These are phyloP conservation scores for Lampris incognitus DNA, from an alignment of 2,113 vertebrate genomes.

Conservation along the genomic window DNA sequence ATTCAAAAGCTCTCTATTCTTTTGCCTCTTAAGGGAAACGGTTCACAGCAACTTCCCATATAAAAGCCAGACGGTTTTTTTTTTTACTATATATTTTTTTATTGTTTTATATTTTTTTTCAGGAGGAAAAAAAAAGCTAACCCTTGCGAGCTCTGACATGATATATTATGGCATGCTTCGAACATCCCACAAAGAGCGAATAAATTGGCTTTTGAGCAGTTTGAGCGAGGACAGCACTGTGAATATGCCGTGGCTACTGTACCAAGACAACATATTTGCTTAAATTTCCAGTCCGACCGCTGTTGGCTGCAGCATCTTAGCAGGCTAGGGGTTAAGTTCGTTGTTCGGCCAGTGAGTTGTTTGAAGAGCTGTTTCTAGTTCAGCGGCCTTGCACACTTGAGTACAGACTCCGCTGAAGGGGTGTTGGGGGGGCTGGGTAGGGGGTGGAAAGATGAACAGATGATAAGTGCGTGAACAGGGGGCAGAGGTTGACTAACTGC, in stretches of 20 bases:
- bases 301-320: conserved; percentile 3
- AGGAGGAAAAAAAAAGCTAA: neutral
- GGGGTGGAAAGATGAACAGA: neutral
- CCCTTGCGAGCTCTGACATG: neutral
- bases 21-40: conserved; percentile 31
- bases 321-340: conserved; percentile 22
- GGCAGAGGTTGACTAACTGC: conserved; percentile 61
- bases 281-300: neutral
- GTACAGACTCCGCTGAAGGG: conserved; percentile 30
- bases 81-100: conserved; percentile 18
- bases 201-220: too few relatives aligned
- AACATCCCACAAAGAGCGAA: neutral
- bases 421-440: conserved; percentile 12
- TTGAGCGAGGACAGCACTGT: too few relatives aligned
- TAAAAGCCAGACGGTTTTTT: conserved; percentile 26
- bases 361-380: conserved; percentile 61
- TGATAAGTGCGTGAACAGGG: too few relatives aligned
- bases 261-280: neutral
- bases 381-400: conserved; percentile 43
- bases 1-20: conserved; percentile 26
- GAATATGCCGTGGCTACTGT: too few relatives aligned
- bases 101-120: neutral
- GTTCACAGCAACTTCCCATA: conserved; percentile 42
- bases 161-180: neutral
- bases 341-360: conserved; percentile 28